These are phyloP conservation scores for Catocala sponsa DNA, from an alignment of 2,888 invertebrate species.

Conservation along the genomic window DNA sequence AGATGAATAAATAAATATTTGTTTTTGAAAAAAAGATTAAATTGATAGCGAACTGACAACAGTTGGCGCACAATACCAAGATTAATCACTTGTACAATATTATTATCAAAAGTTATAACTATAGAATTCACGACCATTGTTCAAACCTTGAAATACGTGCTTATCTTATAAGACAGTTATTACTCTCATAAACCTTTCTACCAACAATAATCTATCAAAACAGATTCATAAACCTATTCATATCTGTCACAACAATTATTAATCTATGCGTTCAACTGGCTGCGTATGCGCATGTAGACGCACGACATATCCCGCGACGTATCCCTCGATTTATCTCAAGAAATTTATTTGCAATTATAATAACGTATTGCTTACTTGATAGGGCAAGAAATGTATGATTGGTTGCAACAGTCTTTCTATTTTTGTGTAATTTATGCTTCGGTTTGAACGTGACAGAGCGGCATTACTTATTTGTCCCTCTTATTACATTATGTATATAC, in stretches of 20 bases:
- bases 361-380: conserved; percentile 48
- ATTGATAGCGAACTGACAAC: too few relatives aligned
- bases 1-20: too few relatives aligned
- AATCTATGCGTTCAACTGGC: conserved; percentile 50
- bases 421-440: conserved; percentile 7
- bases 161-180: conserved; percentile 8
- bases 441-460: neutral
- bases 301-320: conserved; percentile 55
- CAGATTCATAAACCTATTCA: conserved; percentile 20
- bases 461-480: neutral
- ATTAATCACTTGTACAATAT: too few relatives aligned
- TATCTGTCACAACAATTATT: conserved; percentile 38
- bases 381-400: conserved; percentile 15
- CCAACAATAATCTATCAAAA: conserved; percentile 12
- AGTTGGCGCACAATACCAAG: too few relatives aligned
- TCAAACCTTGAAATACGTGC: too few relatives aligned
- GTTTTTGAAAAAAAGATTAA: too few relatives aligned
- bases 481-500: too few relatives aligned
- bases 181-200: conserved; percentile 11
- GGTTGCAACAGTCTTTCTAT: neutral
- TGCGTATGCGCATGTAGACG: conserved; percentile 61
- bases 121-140: too few relatives aligned
- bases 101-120: too few relatives aligned
- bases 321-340: conserved; percentile 74
- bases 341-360: conserved; percentile 82